phyloP scores from a whole-genome alignment of 2,113 vertebrate genomes.

The Saimiri boliviensis region DNA sequence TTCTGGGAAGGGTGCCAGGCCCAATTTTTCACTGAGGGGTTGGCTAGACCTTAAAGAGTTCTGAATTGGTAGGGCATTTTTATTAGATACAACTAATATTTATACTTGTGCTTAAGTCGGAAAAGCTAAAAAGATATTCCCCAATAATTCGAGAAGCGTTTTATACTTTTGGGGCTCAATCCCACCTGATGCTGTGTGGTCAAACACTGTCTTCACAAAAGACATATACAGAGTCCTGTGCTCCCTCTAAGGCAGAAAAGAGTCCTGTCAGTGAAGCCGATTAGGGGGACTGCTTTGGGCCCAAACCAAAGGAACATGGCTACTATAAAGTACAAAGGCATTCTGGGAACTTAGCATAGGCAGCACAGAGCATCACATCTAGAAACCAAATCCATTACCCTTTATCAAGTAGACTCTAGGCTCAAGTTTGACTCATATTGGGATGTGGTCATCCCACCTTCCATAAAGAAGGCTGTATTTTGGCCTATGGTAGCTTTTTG shows the following conservation, averaged over 20 bases:
- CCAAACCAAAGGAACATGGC: not conserved
- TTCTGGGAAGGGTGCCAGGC: slow-evolving; percentile 22
- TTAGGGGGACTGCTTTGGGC: not conserved
- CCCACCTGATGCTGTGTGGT: not conserved
- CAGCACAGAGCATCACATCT: not conserved
- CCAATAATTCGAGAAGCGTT: slow-evolving; percentile 30
- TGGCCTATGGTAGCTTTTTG: not conserved
- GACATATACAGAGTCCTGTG: not conserved
- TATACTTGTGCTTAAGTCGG: slow-evolving; percentile 22
- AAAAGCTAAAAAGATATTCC: slow-evolving; percentile 24
- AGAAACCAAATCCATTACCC: not conserved
- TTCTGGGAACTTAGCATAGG: not conserved
- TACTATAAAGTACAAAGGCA: slow-evolving; percentile 18
- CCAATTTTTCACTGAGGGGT: slow-evolving; percentile 26
- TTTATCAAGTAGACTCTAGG: not conserved
- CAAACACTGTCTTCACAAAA: not conserved
- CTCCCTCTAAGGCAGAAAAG: not conserved
- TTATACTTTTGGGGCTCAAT: slow-evolving; percentile 33
- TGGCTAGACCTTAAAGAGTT: slow-evolving; percentile 4
- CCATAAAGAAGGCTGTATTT: not conserved
- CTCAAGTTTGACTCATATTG: not conserved
- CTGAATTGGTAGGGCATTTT: slow-evolving; percentile 9
- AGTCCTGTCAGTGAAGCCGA: not conserved
- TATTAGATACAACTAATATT: not conserved
- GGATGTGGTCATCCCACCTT: not conserved